These are phyloP conservation scores for Oxyteleia sp. DNA, from an alignment of 2,888 invertebrate species.

Conservation along the genomic window DNA sequence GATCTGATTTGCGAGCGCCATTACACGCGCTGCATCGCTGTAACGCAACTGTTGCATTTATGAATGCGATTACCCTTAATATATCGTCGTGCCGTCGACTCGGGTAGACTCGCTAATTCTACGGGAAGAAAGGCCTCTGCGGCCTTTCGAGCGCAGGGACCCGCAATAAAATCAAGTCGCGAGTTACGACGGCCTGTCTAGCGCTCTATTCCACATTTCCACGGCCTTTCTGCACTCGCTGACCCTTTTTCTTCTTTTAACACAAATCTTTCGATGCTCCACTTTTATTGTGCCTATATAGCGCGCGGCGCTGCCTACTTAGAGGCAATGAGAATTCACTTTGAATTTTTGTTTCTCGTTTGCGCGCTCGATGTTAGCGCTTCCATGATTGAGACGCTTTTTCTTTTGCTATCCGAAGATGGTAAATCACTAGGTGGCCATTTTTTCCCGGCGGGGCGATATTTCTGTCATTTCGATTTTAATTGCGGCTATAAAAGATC, in stretches of 20 bases:
- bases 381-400: too few relatives aligned
- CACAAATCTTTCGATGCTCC: constrained; percentile 38
- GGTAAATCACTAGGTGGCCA: too few relatives aligned
- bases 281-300: constrained; percentile 11
- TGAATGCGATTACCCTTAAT: constrained; percentile 76
- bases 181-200: constrained; percentile 61
- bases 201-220: constrained; percentile 39
- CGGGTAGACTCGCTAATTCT: constrained; percentile 65
- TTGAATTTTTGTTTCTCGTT: not conserved
- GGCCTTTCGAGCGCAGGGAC: constrained; percentile 28
- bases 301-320: constrained; percentile 6
- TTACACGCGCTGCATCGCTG: constrained; percentile 72
- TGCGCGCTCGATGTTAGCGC: too few relatives aligned
- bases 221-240: constrained; percentile 26
- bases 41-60: constrained; percentile 77
- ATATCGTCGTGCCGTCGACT: constrained; percentile 69
- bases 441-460: not conserved
- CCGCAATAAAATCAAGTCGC: constrained; percentile 67
- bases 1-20: constrained; percentile 76
- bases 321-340: constrained; percentile 6
- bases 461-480: constrained; percentile 2
- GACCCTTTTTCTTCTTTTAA: constrained; percentile 29
- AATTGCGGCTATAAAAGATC: not conserved
- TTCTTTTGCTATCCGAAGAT: too few relatives aligned
- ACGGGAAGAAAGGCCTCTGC: constrained; percentile 38